These are phyloP conservation scores for Tetramorium bicarinatum DNA, from an alignment of 2,888 invertebrate species.

Conservation along the genomic window DNA sequence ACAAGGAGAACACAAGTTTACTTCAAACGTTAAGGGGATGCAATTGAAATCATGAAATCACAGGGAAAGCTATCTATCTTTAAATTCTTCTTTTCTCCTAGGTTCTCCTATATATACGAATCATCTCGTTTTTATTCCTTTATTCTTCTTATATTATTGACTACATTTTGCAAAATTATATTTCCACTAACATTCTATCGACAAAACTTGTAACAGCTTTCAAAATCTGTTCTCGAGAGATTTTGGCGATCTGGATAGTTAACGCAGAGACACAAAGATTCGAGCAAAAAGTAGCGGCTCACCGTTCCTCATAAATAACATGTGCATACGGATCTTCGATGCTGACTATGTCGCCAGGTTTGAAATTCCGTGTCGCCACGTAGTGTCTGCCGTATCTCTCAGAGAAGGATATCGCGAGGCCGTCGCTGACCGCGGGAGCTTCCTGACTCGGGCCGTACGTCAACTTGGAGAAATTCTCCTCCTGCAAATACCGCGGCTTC, in stretches of 20 bases:
- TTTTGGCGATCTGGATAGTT: too few relatives aligned
- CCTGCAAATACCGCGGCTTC: slow-evolving; percentile 74
- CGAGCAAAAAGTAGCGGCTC: slow-evolving; percentile 30
- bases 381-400: slow-evolving; percentile 83
- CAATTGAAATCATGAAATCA: background rate
- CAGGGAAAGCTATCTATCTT: background rate
- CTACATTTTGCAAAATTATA: background rate
- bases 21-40: background rate
- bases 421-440: slow-evolving; percentile 80
- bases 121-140: background rate
- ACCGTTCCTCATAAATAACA: slow-evolving; percentile 83
- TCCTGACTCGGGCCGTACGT: slow-evolving; percentile 80
- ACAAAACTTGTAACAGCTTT: too few relatives aligned
- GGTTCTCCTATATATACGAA: background rate
- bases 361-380: slow-evolving; percentile 81
- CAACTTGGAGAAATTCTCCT: slow-evolving; percentile 77
- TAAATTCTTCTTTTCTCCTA: background rate
- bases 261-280: background rate
- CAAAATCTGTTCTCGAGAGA: too few relatives aligned
- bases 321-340: slow-evolving; percentile 82
- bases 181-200: too few relatives aligned
- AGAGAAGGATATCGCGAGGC: slow-evolving; percentile 79
- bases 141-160: background rate
- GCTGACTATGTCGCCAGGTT: slow-evolving; percentile 83
- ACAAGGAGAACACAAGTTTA: slow-evolving; percentile 27